Evolutionary conservation across 1,140 invertebrate genomes (phyloP), one percentile per base, ranked within the genome.

Genomic region (Coenobita brevimanus): DNA sequence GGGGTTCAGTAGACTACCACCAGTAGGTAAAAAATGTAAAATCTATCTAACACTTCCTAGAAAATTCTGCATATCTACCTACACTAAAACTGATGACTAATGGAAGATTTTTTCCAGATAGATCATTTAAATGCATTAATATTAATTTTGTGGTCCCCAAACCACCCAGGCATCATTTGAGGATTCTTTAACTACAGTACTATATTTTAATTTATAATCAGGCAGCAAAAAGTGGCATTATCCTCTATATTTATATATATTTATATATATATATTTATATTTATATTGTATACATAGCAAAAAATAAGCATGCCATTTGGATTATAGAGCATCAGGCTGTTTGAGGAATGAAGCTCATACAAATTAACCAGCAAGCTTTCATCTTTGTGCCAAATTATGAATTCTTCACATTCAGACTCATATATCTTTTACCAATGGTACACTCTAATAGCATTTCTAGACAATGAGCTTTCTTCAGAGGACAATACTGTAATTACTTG

Each of bases 121-220:
- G 15, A 0, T 2, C 33, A 38, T 69, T 71, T 60, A 69, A 36
- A 67, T 50, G 41, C 67, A 69, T 69, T 54, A 67, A 33, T 33
- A n/a, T 21, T 71, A 82, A 69, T 82, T 82, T 82, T 82, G 80
- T 82, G 80, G 80, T 82, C 64, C 80, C 80, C 80, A 82, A 82
- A 82, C 80, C 80, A 82, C 46, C 64, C 80, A 82, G 62, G 80
- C 80, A 82, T 71, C 64, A 71, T 71, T 71, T 50, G 30, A 82
- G 46, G 67, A 69, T 27, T 50, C 46, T 36, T 38, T 62, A 62
- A 67, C 60, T 81, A 62, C 46, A 81, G 24, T 43, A 69, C n/a
- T n/a, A n/a, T 30, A 30, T 10, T 80, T 62, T 62, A 62, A 69
- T 24, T 43, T 82, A 69, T 62, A 82, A 36, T 38, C 3, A 82